These are phyloP conservation scores for Parus major DNA, from an alignment of 2,113 vertebrate species.

Conservation along the genomic window DNA sequence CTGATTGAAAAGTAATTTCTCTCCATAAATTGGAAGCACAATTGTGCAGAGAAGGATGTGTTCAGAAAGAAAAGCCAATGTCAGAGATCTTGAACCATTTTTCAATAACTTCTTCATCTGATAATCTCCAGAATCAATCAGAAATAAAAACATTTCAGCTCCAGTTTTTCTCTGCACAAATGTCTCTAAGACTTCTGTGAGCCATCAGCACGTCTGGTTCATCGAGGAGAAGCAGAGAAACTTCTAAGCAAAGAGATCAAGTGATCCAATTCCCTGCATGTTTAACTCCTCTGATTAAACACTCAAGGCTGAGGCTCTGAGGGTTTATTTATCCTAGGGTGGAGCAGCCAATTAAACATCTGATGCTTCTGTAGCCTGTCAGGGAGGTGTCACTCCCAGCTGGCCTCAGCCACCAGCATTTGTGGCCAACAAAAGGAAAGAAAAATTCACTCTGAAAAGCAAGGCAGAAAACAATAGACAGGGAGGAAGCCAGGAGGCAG, in stretches of 20 bases:
- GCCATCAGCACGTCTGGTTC: neutral
- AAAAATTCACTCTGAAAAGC: neutral
- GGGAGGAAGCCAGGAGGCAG: neutral
- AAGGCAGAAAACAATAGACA: neutral
- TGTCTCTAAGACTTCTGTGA: neutral
- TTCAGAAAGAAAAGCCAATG: neutral
- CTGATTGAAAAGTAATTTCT: neutral
- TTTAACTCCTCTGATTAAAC: conserved; percentile 3
- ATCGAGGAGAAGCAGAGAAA: neutral
- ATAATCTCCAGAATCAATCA: neutral
- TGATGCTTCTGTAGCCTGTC: neutral
- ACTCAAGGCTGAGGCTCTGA: neutral
- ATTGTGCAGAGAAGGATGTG: neutral
- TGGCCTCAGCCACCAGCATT: neutral
- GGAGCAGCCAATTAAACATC: conserved; percentile 11
- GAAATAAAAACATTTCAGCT: neutral
- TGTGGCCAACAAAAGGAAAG: neutral
- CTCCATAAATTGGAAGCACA: neutral
- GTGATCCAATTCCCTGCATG: neutral
- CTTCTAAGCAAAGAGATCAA: conserved; percentile 19
- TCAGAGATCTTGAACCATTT: neutral
- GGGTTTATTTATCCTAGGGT: neutral
- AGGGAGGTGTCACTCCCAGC: neutral
- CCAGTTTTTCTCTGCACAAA: neutral
- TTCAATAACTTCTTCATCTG: neutral